Conservation (phyloP, 2,113 vertebrate species). For the Diadophis punctatus region DNA sequence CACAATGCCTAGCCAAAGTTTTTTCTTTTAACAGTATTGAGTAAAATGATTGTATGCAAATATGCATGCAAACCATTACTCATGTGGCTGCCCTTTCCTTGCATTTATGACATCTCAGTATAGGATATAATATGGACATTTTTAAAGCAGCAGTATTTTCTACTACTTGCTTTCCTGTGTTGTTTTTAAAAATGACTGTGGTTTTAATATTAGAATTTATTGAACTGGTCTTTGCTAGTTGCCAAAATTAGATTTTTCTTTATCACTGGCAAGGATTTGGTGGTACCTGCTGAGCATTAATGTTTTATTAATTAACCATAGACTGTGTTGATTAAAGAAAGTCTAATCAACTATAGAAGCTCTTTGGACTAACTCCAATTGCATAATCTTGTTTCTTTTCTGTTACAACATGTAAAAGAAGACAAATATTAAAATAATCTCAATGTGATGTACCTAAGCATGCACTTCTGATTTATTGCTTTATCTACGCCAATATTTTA, state of each 20-base stretch:
- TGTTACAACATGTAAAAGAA: rapidly evolving
- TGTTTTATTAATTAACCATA: neutral
- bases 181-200: neutral
- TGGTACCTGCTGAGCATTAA: neutral
- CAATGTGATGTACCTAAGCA: neutral
- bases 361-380: neutral
- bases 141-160: neutral
- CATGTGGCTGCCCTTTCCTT: neutral
- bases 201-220: neutral
- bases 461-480: neutral
- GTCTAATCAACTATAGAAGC: neutral
- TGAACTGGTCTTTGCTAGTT: neutral
- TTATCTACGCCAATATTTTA: neutral
- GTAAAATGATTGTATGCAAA: neutral
- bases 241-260: neutral
- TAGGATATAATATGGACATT: neutral
- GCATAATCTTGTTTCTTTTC: rapidly evolving
- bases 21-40: neutral
- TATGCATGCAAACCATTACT: neutral
- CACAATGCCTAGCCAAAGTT: neutral
- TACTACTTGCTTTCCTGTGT: neutral
- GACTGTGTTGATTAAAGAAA: neutral
- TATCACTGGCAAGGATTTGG: neutral
- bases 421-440: rapidly evolving
- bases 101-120: neutral